phyloP scores from a whole-genome alignment of 2,797 vertebrate genomes.

The Allobates femoralis region DNA sequence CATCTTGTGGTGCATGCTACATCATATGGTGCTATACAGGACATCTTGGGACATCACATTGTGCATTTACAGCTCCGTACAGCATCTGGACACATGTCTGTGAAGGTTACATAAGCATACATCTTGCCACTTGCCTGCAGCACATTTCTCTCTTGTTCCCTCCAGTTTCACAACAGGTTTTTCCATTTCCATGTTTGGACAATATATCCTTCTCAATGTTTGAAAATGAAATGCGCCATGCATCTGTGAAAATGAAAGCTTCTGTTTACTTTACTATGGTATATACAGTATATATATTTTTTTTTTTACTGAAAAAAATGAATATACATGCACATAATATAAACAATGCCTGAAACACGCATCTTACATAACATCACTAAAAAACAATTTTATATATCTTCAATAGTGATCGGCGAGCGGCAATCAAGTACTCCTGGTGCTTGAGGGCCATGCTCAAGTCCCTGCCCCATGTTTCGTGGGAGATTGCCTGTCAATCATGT shows the following conservation, averaged over 20 bases:
- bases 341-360: neutral
- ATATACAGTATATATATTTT: too few species aligned
- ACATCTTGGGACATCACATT: too few species aligned
- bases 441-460: too few species aligned
- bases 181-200: slow-evolving; percentile 77
- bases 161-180: slow-evolving; percentile 77
- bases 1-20: too few species aligned
- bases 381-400: neutral
- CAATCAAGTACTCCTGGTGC: too few species aligned
- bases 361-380: neutral
- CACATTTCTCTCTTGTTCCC: slow-evolving; percentile 69
- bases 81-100: too few species aligned
- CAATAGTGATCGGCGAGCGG: too few species aligned
- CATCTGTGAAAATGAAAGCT: slow-evolving; percentile 67
- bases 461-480: too few species aligned
- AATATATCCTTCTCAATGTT: slow-evolving; percentile 79
- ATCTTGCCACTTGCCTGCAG: slow-evolving; percentile 73
- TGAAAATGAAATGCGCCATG: slow-evolving; percentile 82
- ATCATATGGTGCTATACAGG: too few species aligned
- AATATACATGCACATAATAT: neutral
- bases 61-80: too few species aligned
- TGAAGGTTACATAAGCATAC: neutral
- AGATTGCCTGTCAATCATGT: too few species aligned
- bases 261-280: neutral
- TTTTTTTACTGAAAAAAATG: neutral